Conservation (phyloP, 2,113 vertebrate genomes). For the Corythaeola cristata region DNA sequence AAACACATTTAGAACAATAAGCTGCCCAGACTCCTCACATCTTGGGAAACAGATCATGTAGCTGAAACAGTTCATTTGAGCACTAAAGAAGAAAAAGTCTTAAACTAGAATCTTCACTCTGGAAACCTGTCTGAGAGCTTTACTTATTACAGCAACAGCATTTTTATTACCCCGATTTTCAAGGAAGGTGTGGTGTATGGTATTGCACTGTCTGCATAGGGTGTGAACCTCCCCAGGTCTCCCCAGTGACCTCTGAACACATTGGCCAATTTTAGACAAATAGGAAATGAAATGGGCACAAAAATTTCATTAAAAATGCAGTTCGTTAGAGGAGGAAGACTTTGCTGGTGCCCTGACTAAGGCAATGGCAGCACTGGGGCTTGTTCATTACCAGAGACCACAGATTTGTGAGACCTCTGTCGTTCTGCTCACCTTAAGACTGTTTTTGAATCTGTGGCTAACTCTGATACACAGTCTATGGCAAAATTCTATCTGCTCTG, state of each 20-base stretch:
- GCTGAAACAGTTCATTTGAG: background rate
- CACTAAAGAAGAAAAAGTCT: background rate
- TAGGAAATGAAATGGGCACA: background rate
- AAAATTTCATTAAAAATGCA: background rate
- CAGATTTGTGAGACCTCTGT: background rate
- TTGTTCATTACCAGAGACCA: background rate
- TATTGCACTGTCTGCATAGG: background rate
- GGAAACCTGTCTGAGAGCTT: background rate
- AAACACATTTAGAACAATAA: background rate
- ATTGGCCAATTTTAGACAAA: background rate
- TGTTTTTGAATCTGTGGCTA: background rate
- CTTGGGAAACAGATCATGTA: background rate
- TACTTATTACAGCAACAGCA: background rate
- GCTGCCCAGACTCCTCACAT: background rate
- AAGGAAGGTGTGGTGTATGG: background rate
- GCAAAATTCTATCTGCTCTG: background rate
- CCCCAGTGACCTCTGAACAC: background rate
- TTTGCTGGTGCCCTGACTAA: background rate
- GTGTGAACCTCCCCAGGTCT: background rate
- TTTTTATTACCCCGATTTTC: background rate
- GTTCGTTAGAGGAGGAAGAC: background rate
- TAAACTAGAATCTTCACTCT: background rate
- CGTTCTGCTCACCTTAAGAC: background rate
- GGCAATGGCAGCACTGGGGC: accelerated
- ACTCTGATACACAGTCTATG: background rate